Conservation (phyloP, 1,140 invertebrate species). For the Neodiprion pinetum region DNA sequence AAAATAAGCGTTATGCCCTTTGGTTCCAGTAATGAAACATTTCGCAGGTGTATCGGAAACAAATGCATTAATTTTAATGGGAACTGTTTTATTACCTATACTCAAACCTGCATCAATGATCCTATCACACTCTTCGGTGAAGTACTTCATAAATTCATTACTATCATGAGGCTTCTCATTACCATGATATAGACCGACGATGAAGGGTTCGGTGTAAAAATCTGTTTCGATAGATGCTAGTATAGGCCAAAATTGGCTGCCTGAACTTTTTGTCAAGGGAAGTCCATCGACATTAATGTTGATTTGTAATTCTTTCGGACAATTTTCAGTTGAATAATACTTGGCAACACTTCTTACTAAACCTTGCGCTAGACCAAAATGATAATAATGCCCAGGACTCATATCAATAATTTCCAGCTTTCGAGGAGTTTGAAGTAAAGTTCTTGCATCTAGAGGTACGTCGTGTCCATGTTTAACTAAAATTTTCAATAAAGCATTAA, state of each 20-base stretch:
- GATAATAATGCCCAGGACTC: constrained; percentile 13
- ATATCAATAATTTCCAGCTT: neutral
- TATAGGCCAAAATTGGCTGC: constrained; percentile 32
- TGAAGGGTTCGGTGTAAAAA: constrained; percentile 31
- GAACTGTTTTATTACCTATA: neutral
- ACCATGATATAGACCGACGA: constrained; percentile 27
- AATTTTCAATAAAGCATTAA: no score
- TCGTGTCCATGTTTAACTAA: no score
- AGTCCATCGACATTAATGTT: constrained; percentile 28
- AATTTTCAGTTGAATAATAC: constrained; percentile 16
- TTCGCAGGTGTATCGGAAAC: constrained; percentile 23
- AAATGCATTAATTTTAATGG: constrained; percentile 11
- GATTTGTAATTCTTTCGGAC: constrained; percentile 12
- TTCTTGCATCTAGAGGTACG: no score
- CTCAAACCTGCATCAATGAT: neutral
- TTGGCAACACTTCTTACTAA: constrained; percentile 13
- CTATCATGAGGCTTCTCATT: constrained; percentile 26
- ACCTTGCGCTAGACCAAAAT: constrained; percentile 20
- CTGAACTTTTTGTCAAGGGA: constrained; percentile 22
- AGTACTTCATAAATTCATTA: constrained; percentile 27
- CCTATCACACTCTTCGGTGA: constrained; percentile 19
- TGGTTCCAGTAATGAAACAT: constrained; percentile 14
- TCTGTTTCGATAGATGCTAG: constrained; percentile 25
- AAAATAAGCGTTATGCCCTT: constrained; percentile 16
- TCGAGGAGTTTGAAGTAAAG: no score